Percentiles rank a stretch among this genome's conserved stretches.
Conservation (phyloP, 1,140 invertebrate genomes). For the Macrobrachium nipponense region DNA sequence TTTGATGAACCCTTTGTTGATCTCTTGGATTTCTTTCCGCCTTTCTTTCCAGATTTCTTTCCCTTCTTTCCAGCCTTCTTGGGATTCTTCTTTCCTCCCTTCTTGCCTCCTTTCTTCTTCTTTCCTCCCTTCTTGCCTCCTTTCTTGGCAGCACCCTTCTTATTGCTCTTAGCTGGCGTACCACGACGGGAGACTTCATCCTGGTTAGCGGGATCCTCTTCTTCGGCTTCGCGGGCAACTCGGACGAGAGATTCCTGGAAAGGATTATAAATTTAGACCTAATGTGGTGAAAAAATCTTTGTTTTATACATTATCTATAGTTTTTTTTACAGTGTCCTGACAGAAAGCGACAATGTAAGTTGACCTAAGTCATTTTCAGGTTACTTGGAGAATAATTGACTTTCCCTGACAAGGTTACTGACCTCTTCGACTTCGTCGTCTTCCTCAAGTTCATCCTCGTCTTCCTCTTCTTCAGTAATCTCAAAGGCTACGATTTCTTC, state of each 20-base stretch:
- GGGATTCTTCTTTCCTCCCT: conserved; percentile 13
- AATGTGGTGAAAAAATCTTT: no score
- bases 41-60: conserved; percentile 11
- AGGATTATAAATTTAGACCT: no score
- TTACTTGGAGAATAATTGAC: no score
- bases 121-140: not conserved
- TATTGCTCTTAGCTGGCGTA: conserved; percentile 5
- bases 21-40: conserved; percentile 1
- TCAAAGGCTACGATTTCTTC: conserved; percentile 8
- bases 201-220: not conserved
- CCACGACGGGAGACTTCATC: not conserved
- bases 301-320: no score
- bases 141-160: not conserved
- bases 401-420: not conserved
- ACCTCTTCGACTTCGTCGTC: conserved; percentile 9
- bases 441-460: conserved; percentile 1
- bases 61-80: conserved; percentile 41
- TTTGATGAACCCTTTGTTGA: not conserved
- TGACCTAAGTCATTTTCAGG: no score
- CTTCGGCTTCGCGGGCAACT: not conserved
- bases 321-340: no score
- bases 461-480: conserved; percentile 8
- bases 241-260: not conserved
- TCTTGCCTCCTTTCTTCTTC: conserved; percentile 28
- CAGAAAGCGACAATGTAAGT: no score